Percentiles rank a stretch among this genome's conserved stretches.
phyloP scores from a whole-genome alignment of 2,888 invertebrate species.

The Himalopsyche tibetana region DNA sequence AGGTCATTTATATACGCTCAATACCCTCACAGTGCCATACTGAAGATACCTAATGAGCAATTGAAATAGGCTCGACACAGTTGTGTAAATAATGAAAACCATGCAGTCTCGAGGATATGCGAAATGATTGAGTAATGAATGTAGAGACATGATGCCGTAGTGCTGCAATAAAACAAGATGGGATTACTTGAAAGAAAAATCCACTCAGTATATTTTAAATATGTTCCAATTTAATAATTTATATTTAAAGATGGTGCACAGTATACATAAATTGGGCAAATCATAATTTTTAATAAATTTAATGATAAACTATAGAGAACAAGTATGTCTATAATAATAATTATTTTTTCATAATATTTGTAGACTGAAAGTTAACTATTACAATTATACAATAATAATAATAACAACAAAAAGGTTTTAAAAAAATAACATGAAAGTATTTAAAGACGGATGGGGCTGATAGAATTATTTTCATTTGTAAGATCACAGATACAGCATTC shows the following conservation, averaged over 20 bases:
- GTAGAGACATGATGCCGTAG: neutral
- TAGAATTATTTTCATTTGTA: slow-evolving; percentile 43
- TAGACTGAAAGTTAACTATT: slow-evolving; percentile 1
- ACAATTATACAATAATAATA: slow-evolving; percentile 49
- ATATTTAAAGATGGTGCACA: slow-evolving; percentile 55
- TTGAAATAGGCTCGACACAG: no score
- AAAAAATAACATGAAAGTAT: slow-evolving; percentile 55
- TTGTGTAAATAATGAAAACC: no score
- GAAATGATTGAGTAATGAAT: no score
- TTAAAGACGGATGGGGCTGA: slow-evolving; percentile 46
- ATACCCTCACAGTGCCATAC: no score
- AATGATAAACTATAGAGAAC: slow-evolving; percentile 50
- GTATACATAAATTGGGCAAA: slow-evolving; percentile 58
- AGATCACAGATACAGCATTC: slow-evolving; percentile 49
- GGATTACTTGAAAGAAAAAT: neutral
- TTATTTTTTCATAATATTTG: slow-evolving; percentile 35
- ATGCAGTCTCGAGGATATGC: no score
- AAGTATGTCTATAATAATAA: slow-evolving; percentile 25
- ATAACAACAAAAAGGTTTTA: slow-evolving; percentile 56
- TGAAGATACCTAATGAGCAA: no score
- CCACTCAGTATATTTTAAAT: slow-evolving; percentile 25
- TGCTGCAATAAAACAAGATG: neutral
- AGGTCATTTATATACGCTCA: no score
- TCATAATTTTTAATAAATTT: slow-evolving; percentile 45
- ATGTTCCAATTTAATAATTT: slow-evolving; percentile 53